phyloP scores from a whole-genome alignment of 2,113 vertebrate genomes.

The Peucedramus taeniatus region DNA sequence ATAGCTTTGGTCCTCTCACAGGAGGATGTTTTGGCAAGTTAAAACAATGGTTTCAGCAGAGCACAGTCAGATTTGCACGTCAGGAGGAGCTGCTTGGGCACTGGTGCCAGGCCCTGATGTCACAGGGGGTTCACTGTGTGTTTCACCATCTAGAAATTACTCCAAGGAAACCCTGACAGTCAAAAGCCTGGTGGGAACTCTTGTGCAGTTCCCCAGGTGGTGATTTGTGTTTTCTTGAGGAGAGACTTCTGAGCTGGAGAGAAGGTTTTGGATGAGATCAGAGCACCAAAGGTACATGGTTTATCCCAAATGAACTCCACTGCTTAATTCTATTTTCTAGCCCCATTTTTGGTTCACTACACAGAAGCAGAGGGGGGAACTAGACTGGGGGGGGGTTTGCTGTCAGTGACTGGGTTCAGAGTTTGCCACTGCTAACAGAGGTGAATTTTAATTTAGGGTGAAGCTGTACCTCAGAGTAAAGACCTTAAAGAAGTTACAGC shows the following conservation, averaged over 20 bases:
- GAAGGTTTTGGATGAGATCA: not conserved
- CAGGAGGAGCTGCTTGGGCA: not conserved
- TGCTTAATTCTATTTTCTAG: not conserved
- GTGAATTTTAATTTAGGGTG: not conserved
- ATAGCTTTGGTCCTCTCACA: not conserved
- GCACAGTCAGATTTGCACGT: not conserved
- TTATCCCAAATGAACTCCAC: not conserved
- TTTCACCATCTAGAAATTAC: not conserved
- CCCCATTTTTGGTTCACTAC: not conserved
- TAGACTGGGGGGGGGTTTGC: not conserved
- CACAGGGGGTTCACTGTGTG: accelerated
- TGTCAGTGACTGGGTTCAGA: not conserved
- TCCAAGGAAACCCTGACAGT: not conserved
- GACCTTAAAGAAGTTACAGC: not conserved
- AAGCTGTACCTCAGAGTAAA: not conserved
- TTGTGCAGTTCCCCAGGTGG: not conserved
- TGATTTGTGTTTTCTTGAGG: not conserved
- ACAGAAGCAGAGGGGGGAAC: not conserved
- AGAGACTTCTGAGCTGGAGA: not conserved
- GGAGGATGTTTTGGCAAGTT: not conserved
- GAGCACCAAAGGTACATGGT: not conserved
- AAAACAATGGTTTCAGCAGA: not conserved
- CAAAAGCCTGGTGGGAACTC: not conserved
- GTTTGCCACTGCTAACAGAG: not conserved
- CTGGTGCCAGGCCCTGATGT: not conserved